Base-by-base conservation (phyloP, 2,888 invertebrate genomes). In the Lasius fuliginosus region DNA sequence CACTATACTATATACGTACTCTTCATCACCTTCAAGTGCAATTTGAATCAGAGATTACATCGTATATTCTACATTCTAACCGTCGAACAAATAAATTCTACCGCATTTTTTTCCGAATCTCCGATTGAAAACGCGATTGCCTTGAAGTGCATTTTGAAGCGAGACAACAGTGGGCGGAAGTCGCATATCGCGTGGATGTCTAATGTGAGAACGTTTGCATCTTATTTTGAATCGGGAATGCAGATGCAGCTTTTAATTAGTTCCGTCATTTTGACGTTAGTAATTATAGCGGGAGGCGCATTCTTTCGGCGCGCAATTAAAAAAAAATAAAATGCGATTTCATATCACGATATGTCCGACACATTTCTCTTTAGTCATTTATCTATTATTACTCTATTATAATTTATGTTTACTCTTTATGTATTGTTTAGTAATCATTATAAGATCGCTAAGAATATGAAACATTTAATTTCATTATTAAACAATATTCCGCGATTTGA, bases 121-220 rank as follows among this genome's bases (percentile, higher is more conserved):
- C 42, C 77, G 30, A 77, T 77, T 33, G n/a, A 56, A 58, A 68
- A 9, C 27, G 76, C 76, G 76, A 77, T 56, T 53, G 42, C 36
- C 79, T 73, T 46, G 74, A 74, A 36, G 46, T 56, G 42, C 18
- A 65, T 73, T 81, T 62, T 36, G 18, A 42, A 77, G 73, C 77
- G 77, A 81, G 74, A 81, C 79, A 73, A 79, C 58, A 73, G 79
- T 60, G 74, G 46, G 79, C 79, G 79, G 79, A 81, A 81, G 79
- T 73, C 33, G 79, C 46, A 79, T 79, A 79, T 79, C 79, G 79
- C 58, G 12, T 33, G 46, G 74, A 33, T 62, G 79, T 81, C 74
- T 74, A 74, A 81, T 81, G 79, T 74, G 79, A 81, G 79, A 81
- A 81, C 33, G 60, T 73, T 81, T 60, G 74, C 79, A 74, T 81